Evolutionary conservation across 2,113 vertebrate species (phyloP), one percentile per base, ranked within the genome.

Genomic region (Limanda limanda): DNA sequence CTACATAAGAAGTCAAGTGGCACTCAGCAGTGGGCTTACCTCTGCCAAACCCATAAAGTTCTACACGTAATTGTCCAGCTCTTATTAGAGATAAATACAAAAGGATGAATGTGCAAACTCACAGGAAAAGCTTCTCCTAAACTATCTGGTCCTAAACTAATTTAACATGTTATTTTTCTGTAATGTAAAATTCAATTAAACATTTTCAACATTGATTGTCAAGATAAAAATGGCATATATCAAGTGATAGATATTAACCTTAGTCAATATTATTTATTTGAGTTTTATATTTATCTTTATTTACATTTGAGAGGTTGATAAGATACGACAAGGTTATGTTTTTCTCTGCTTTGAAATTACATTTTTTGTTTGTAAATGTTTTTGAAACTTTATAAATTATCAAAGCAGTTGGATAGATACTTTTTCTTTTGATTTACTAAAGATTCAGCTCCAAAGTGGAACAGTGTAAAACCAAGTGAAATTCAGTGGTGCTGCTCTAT

Each of bases 401-500:
- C 45, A 48, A 48, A 48, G 1, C 0, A 48, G 17, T 1, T 48
- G 3, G 45, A 37, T 31, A 31, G 31, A 37, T 18, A 48, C 14
- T 18, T 18, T 48, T 17, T 4, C 1, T 48, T 48, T 18, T 17
- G 42, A 17, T 48, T 17, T 6, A 48, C 17, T 48, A 48, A 5
- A 18, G 17, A 15, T 48, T 18, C 42, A 45, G 42, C 14, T 45
- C 42, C 42, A 45, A 12, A 45, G 0, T 15, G 42, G 13, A 45
- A 45, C 12, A 51, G 18, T 51, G 17, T 20, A 51, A 18, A 4
- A 23, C 52, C 3, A 15, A 69, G 63, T 70, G 37, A 73, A 78
- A 79, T 64, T 77, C 62, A 64, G 63, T 56, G 35, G 70, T 58
- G 42, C 59, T 25, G 18, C 64, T 21, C 7, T 27, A 55, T 71